Evolutionary conservation across 2,888 invertebrate species (phyloP), one percentile per base, ranked within the genome.

Genomic region (Polydrusus pterygomalis): DNA sequence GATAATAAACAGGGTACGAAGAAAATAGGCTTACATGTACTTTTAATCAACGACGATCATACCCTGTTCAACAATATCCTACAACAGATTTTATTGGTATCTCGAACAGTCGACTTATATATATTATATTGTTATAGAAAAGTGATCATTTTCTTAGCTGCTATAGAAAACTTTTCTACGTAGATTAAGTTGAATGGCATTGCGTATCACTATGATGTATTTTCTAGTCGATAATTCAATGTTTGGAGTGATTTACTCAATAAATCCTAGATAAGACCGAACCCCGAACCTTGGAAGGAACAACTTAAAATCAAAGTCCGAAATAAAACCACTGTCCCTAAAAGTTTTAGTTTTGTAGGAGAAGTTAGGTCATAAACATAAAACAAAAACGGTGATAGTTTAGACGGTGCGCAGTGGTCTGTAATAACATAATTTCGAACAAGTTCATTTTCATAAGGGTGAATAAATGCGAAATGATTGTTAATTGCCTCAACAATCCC

Each of bases 311-410:
- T 62, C 62, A 70, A 62, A 62, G 45, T 15, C 70, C 62, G 34
- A 71, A 51, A 49, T 54, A 40, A 54, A 71, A 71, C 64, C 63
- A 54, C 63, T 64, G 15, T 25, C 64, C 54, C 43, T 71, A 71
- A 71, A 71, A 71, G 64, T 54, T 71, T 49, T 58, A 49, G 60
- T 70, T 38, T 60, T 60, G 47, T 70, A 49, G 49, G 11, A 45
- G 30, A 34, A 70, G 70, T 62, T 47, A 17, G 71, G 54, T 54
- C 8, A 71, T 71, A 71, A 71, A 71, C 71, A 63, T 71, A 71
- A 71, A 71, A 71, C 64, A 71, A 71, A 18, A 51, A 51, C 67
- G 30, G n/a, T 18, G 67, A 67, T 69, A 69, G 58, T 60, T 60
- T n/a, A 17, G 58, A 17, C 58, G 38, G 18, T 17, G 0, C 18